Percentiles rank a stretch among this genome's conserved stretches.
These are phyloP conservation scores for Bombus waltoni DNA, from an alignment of 1,140 invertebrate genomes.

Conservation along the genomic window DNA sequence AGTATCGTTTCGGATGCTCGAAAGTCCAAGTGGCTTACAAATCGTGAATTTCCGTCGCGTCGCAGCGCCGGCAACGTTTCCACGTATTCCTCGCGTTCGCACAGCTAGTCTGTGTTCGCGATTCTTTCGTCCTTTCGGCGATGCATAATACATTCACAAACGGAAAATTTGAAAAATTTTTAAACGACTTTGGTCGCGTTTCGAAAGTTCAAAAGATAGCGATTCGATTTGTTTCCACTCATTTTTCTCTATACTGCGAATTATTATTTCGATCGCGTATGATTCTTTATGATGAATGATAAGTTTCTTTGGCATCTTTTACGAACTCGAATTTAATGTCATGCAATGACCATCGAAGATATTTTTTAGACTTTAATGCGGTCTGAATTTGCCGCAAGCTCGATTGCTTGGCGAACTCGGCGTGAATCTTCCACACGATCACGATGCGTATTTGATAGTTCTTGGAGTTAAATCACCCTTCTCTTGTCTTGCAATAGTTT, in stretches of 20 bases:
- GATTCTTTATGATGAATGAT: too few relatives aligned
- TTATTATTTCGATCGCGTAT: neutral
- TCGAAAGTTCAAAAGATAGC: neutral
- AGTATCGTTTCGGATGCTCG: conserved; percentile 68
- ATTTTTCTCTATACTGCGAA: too few relatives aligned
- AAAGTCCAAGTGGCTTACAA: conserved; percentile 72
- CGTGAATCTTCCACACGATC: too few relatives aligned
- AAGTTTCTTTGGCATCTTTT: neutral
- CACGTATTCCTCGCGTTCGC: conserved; percentile 38
- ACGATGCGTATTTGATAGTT: neutral
- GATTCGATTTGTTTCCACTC: neutral
- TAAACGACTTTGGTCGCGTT: neutral
- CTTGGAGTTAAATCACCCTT: neutral
- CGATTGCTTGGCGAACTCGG: neutral
- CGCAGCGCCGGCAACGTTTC: conserved; percentile 41
- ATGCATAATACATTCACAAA: too few relatives aligned
- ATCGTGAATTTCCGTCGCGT: conserved; percentile 70
- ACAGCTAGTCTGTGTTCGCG: neutral
- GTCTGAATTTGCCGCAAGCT: too few relatives aligned
- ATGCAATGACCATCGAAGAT: too few relatives aligned
- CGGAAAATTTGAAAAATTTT: conserved; percentile 9
- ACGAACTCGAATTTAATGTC: conserved; percentile 1
- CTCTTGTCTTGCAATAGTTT: neutral
- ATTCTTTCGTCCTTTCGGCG: neutral
- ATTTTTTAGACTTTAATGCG: too few relatives aligned